Evolutionary conservation across 2,113 vertebrate genomes (phyloP).

Genomic region (Chauna torquata): DNA sequence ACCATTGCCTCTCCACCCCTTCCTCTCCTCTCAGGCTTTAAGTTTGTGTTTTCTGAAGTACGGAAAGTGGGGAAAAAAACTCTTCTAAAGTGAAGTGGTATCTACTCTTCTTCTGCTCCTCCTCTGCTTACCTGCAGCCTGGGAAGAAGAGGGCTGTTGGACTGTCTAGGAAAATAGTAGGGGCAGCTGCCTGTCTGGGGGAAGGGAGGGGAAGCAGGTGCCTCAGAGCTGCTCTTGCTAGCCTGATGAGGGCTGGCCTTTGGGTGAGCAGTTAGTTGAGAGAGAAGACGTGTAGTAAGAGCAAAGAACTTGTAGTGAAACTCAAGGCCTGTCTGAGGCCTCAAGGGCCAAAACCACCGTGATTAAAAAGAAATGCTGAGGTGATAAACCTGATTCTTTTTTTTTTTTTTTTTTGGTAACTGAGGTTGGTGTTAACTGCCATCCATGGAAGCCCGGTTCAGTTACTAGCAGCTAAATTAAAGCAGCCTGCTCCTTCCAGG

Average conservation of each 20-base stretch:
- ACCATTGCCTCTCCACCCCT: neutral
- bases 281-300: neutral
- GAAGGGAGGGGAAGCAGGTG: neutral
- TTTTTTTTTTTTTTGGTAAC: neutral
- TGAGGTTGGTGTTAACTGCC: neutral
- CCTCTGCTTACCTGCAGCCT: neutral
- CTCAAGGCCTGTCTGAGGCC: neutral
- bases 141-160: neutral
- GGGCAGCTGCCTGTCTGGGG: neutral
- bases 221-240: neutral
- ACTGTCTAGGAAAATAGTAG: neutral
- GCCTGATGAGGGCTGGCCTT: neutral
- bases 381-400: neutral
- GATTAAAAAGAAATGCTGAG: neutral
- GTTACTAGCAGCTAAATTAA: neutral
- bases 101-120: neutral
- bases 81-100: neutral
- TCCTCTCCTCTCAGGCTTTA: conserved; percentile 12
- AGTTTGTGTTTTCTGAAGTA: neutral
- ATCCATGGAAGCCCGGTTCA: neutral
- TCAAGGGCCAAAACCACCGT: neutral
- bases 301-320: neutral
- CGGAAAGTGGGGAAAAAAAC: neutral
- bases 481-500: neutral
- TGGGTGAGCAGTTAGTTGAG: neutral